phyloP scores from a whole-genome alignment of 2,797 vertebrate genomes.

The Bryconaethiops microstoma region DNA sequence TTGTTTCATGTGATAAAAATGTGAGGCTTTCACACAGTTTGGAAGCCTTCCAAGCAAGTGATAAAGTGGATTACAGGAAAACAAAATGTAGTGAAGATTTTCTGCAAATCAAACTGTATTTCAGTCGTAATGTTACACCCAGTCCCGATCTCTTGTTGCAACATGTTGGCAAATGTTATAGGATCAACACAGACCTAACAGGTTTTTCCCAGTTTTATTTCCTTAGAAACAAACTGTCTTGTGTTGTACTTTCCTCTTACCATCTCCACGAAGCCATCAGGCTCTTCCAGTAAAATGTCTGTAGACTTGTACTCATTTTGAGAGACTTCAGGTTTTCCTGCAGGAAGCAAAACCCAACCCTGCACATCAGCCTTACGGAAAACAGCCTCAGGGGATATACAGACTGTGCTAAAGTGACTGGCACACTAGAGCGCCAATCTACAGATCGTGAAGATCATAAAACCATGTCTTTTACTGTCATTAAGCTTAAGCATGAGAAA shows the following conservation, averaged over 20 bases:
- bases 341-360: not conserved
- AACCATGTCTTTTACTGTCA: not conserved
- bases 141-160: constrained; percentile 3
- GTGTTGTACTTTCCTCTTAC: constrained; percentile 12
- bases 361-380: not conserved
- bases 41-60: not conserved
- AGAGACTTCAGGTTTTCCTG: constrained; percentile 42
- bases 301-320: constrained; percentile 20
- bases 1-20: not conserved
- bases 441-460: not conserved
- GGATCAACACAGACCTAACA: constrained; percentile 24
- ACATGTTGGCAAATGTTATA: constrained; percentile 8
- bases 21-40: not conserved
- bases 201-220: constrained; percentile 7
- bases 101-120: not conserved
- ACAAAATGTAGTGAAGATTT: not conserved
- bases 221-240: not conserved
- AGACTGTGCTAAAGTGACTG: not conserved
- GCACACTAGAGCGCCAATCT: not conserved
- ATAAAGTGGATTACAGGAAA: not conserved
- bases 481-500: too few relatives aligned
- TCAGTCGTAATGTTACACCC: not conserved
- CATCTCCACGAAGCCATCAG: constrained; percentile 9
- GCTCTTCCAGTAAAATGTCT: constrained; percentile 44
- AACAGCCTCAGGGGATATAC: not conserved